Evolutionary conservation across 2,797 vertebrate genomes (phyloP), one percentile per base, ranked within the genome.

Genomic region (Manis crassicaudata): DNA sequence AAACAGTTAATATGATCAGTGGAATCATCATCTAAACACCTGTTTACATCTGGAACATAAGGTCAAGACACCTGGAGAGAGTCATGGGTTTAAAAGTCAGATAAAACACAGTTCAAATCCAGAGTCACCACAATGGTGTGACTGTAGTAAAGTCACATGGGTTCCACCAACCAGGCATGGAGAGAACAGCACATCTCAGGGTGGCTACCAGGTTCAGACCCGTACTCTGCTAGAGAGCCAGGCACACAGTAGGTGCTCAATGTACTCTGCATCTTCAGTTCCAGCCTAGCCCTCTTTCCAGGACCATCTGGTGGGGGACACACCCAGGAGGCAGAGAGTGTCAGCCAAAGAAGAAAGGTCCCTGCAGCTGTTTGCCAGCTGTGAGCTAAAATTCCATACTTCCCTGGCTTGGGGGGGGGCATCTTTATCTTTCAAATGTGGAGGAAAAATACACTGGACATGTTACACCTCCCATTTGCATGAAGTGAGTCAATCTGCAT

Each of bases 141-240:
- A 84, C 2, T 82, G 63, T 8, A 16, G 9, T 43, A 14, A 63
- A 58, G n/a, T 21, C 70, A n/a, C 13, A 1, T 16, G 23, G 77
- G 35, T 80, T 43, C 56, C 40, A 76, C 1, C 29, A 7, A 5
- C 5, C 23, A 23, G 67, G 84, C 56, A 50, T 65, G 35, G 46
- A 58, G 37, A 40, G 20, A 82, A 63, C 1, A 11, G 54, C 2
- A 6, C 10, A 13, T 8, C n/a, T 56, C 60, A 23, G 37, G 68
- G 13, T 9, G 14, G 4, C 4, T 5, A 11, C 17, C 21, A 46
- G 25, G 21, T 6, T 25, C 2, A 0, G 43, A 37, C 54, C 4
- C 0, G 2, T 21, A 9, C 52, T 77, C 37, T 43, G 9, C 14
- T 16, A 50, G 43, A 75, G 4, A 46, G 5, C 27, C 20, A 82